Base-by-base conservation (phyloP, 2,113 vertebrate species). In the Pygoscelis antarcticus region DNA sequence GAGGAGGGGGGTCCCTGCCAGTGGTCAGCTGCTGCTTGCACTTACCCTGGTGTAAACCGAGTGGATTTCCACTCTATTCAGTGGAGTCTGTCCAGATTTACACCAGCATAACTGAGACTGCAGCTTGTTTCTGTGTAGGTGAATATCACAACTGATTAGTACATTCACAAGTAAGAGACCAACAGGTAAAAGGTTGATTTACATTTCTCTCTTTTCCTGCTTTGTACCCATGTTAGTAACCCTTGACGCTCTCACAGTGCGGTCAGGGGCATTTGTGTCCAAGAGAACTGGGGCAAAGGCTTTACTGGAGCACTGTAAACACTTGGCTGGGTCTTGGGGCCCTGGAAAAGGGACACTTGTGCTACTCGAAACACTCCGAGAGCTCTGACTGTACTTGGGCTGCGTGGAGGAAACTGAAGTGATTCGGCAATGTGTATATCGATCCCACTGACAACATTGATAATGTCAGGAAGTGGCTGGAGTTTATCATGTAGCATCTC, bases 401-500 rank as follows among this genome's bases (percentile, higher is more conserved):
- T 47, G 47, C 5, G 58, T 62, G 93, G 52, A 46, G 16, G 52
- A 60, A 57, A 34, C 69, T 3, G 8, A 30, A 91, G 74, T 36
- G 55, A 62, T 70, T 85, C 64, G 62, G 52, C 36, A 5, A 0
- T 26, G 49, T 58, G 71, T 65, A 10, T 54, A 21, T 6, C 22
- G 32, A 93, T 87, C 75, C 44, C 66, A 60, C 66, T 82, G 89
- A 87, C 49, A 86, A 64, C 30, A 21, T 10, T 0, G 16, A 16
- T 27, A 23, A 52, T 0, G 3, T 7, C 22, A 47, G 78, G 69
- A 72, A 65, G 55, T 64, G 38, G 57, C 83, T 78, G 83, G 70
- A 84, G 15, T 87, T 92, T 22, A 69, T 76, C 40, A 9, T 54
- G 34, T 92, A 95, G 89, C 69, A 87, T 90, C 74, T 96, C 90